phyloP scores from a whole-genome alignment of 2,113 vertebrate genomes.

The Cheilinus undulatus region DNA sequence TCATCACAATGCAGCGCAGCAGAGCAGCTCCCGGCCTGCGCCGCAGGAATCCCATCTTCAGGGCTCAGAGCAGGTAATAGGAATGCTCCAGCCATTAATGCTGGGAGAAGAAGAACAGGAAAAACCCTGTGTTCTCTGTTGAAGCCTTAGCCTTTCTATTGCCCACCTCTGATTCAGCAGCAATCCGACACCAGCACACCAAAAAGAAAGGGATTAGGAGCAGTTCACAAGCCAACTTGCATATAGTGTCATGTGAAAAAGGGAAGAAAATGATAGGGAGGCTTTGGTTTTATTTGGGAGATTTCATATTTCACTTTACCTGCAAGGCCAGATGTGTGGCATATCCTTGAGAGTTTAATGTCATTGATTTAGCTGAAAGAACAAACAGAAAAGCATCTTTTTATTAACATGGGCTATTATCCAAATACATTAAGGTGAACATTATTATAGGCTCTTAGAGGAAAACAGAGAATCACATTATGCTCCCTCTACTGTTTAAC shows the following conservation, averaged over 20 bases:
- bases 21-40: constrained; percentile 78
- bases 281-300: constrained; percentile 1
- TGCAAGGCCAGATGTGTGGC: background rate
- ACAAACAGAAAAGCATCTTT: constrained; percentile 9
- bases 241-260: constrained; percentile 13
- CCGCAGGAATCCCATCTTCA: constrained; percentile 83
- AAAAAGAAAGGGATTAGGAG: constrained; percentile 58
- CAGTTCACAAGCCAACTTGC: constrained; percentile 26
- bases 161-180: constrained; percentile 61
- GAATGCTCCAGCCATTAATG: constrained; percentile 83
- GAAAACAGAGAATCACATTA: constrained; percentile 51
- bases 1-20: constrained; percentile 84
- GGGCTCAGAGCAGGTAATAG: constrained; percentile 85
- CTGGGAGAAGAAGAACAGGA: constrained; percentile 73
- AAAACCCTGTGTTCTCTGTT: constrained; percentile 72
- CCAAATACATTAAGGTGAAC: constrained; percentile 57
- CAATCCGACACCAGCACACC: constrained; percentile 44
- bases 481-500: constrained; percentile 12
- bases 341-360: constrained; percentile 28
- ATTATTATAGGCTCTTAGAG: constrained; percentile 26
- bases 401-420: constrained; percentile 27
- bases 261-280: constrained; percentile 2
- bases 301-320: background rate
- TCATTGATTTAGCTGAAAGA: constrained; percentile 23
- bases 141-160: constrained; percentile 64